Base-by-base conservation (phyloP, 2,113 vertebrate genomes). In the Zosterops japonicus region DNA sequence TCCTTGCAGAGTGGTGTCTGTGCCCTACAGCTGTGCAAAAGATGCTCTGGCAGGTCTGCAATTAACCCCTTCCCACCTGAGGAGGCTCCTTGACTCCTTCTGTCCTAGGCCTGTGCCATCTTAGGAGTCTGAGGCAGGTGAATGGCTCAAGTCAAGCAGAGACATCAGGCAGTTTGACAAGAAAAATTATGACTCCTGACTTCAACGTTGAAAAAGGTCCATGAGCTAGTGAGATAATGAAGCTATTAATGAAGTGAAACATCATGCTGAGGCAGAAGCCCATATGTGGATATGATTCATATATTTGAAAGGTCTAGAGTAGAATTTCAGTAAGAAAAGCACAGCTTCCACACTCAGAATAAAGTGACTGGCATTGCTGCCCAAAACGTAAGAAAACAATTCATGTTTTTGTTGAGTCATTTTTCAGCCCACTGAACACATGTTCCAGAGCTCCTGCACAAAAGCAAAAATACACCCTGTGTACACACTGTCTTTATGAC, bases 381-480 rank as follows among this genome's bases (percentile, higher is more conserved):
- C 71, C 70, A 90, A 93, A 92, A 93, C 17, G 18, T 84, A 83
- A 77, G 60, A 94, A 87, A 89, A 83, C 9, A 53, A 11, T 2
- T 70, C 25, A 11, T 72, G 72, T 55, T 95, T 94, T 90, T 77
- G 69, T 92, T 89, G 86, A 84, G 76, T 90, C 72, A 81, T 94
- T 96, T 94, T 93, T 70, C 95, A 97, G 81, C 94, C 87, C 95
- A 97, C 93, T 94, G 87, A 97, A 95, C 96, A 97, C 78, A 95
- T 93, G 96, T 75, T 95, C 29, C 77, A 77, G 56, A 68, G 75
- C 20, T 93, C 60, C 77, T 71, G 67, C 52, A 90, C 24, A 77
- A 77, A 93, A 64, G 83, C 61, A 81, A 94, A 94, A 90, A 91
- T 72, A 90, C 46, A 84, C 22, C 24, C 57, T 55, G 53, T 83